Base-by-base conservation (phyloP, 2,797 vertebrate species). In the Sebastes taczanowskii region DNA sequence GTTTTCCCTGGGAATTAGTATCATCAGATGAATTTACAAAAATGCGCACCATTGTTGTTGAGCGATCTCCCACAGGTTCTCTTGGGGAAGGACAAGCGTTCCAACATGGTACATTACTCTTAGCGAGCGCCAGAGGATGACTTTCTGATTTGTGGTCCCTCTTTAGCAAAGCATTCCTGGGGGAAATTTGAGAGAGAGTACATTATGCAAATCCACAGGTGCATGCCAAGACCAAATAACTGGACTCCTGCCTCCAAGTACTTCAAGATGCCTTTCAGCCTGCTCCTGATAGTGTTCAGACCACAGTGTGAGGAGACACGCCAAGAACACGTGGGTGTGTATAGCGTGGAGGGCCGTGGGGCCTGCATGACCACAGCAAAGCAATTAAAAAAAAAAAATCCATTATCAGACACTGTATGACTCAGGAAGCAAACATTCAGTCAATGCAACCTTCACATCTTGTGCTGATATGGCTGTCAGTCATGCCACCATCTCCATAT, bases 191-290 rank as follows among this genome's bases (percentile, higher is more conserved):
- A 94, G 91, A 91, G 91, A 91, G 82, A 88, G 87, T 77, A 87
- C 87, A 95, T 95, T 95, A 96, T 96, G 95, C 93, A 95, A 95
- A 95, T 95, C 87, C 86, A 86, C 92, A 93, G 91, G 92, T 93
- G 92, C 87, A 92, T 92, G 94, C 94, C 93, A 94, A 94, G 92
- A 91, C 85, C 87, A 83, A 89, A 92, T 90, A 93, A 92, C 83
- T 87, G 86, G 91, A 91, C 86, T 84, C 46, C 77, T 86, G 80
- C 80, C 81, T 94, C 90, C 90, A 94, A 96, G 93, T 94, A 91
- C 89, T 95, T 95, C 95, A 95, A 95, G 94, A 95, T 95, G 95
- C 87, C 87, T 88, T 88, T 84, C 78, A 80, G 87, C 82, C 74
- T 61, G 78, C 86, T 90, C 77, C 88, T 88, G 88, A 87, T 90